Evolutionary conservation across 2,797 vertebrate genomes (phyloP).

Genomic region (Lagorchestes hirsutus): DNA sequence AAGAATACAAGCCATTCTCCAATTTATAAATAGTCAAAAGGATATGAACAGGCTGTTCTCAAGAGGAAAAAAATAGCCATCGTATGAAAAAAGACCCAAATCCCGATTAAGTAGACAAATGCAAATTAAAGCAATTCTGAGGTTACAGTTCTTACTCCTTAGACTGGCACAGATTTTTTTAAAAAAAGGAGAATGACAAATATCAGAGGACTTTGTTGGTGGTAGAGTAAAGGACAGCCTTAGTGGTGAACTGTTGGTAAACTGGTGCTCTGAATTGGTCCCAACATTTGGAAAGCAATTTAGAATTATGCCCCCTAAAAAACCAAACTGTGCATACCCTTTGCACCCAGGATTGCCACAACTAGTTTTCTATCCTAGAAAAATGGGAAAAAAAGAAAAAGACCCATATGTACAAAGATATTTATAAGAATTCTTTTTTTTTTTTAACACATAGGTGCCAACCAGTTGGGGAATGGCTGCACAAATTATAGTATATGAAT

Average conservation of each 20-base stretch:
- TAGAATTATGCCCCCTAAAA: neutral
- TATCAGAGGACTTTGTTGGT: neutral
- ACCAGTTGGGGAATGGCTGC: neutral
- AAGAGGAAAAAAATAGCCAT: neutral
- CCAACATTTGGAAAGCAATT: neutral
- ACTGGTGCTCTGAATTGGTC: neutral
- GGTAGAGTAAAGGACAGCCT: neutral
- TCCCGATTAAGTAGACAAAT: neutral
- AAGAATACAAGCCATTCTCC: neutral
- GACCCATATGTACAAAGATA: neutral
- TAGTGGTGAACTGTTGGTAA: neutral
- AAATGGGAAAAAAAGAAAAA: neutral
- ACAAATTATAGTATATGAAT: neutral
- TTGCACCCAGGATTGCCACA: neutral
- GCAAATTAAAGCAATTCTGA: neutral
- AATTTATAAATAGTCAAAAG: too few species aligned
- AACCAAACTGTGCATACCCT: neutral
- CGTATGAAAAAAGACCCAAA: neutral
- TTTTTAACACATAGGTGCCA: neutral
- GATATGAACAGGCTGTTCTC: neutral
- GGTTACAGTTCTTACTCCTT: neutral
- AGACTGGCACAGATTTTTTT: neutral
- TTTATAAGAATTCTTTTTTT: neutral
- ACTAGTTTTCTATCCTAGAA: neutral
- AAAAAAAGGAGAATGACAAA: neutral